Base-by-base conservation (phyloP, 2,888 invertebrate genomes). In the Hirudinaria manillensis region DNA sequence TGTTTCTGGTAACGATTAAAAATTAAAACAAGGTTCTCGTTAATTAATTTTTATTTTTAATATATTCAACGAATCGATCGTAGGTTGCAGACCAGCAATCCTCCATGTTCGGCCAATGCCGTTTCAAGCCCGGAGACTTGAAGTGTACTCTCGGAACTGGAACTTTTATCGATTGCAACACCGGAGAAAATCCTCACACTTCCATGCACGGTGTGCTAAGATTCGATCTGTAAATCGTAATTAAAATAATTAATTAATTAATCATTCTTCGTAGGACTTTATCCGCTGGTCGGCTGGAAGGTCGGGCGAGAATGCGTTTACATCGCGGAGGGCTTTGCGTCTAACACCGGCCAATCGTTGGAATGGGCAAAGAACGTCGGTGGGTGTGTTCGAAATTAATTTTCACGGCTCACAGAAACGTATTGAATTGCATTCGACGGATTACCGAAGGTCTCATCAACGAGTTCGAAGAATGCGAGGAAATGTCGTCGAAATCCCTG, bases 1-100 rank as follows among this genome's bases (percentile, higher is more conserved):
- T 53, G 53, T 53, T 53, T 53, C 53, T 16, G 13, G 53, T 21
- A 53, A 16, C 21, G 21, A 16, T 53, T 70, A 36, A 38, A 38
- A 29, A 3, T 51, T 16, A n/a, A 16, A 45, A 10, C 45, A 45
- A 16, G 16, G 45, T 45, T 45, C 1, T 10, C 16, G 16, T 45
- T 45, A 16, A 38, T 6, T 45, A 45, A 45, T 45, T 38, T 10
- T 6, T 45, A 45, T n/a, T n/a, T 53, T 53, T 53, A 53, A 53
- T 16, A n/a, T 61, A 10, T 4, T 16, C 13, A 16, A 27, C n/a
- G 19, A 27, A 13, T 27, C 24, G n/a, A 24, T 27, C 24, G n/a
- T 10, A 84, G 84, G 82, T 95, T 83, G 96, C 96, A 27, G 98
- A 99, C 86, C 98, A 99, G 84, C 96, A 95, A 84, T 90, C 94